Conservation (phyloP, 37 sponge, comb jelly and placozoan genomes). For the Ephydatia muelleri region DNA sequence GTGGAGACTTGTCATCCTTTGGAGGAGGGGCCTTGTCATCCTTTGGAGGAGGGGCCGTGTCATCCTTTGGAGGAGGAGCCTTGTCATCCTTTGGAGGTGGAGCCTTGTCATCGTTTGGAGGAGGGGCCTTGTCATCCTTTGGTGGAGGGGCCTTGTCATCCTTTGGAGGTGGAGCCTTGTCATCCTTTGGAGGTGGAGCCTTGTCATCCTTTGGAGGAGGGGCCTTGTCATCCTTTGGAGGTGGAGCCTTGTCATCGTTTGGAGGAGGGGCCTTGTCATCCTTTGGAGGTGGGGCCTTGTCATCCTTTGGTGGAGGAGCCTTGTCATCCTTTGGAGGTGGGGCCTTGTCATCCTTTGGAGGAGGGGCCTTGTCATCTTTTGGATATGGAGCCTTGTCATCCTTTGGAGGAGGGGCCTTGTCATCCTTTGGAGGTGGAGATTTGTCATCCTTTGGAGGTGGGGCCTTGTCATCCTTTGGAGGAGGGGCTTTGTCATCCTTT, state of each 20-base stretch:
- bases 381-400: background rate
- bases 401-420: background rate
- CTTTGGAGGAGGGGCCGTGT: background rate
- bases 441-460: background rate
- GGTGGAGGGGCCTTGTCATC: background rate
- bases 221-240: background rate
- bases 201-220: background rate
- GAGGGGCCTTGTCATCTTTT: background rate
- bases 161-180: background rate
- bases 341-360: background rate
- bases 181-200: background rate
- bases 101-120: background rate
- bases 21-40: background rate
- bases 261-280: background rate
- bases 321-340: background rate
- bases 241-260: background rate
- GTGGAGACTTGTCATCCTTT: background rate
- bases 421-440: background rate
- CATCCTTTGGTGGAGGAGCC: background rate
- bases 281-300: background rate
- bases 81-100: background rate
- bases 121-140: background rate
- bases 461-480: background rate
- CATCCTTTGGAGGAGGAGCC: background rate
- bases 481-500: background rate